Base-by-base conservation (phyloP, 92 coral and sea anemone species). In the Epizoanthus illoricatus region DNA sequence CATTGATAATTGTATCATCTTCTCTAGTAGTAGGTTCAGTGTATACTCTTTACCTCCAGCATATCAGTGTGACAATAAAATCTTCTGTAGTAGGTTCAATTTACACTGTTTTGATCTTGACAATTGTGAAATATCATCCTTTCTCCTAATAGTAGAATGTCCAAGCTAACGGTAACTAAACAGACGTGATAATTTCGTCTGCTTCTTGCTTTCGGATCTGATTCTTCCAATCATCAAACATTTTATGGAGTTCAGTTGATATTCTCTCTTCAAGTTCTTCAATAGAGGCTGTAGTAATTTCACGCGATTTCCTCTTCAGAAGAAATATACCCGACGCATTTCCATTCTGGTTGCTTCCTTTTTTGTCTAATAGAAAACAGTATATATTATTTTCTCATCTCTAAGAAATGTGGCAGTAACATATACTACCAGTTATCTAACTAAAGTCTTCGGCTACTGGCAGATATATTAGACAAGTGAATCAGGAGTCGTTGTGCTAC, bases 211-310 rank as follows among this genome's bases (percentile, higher is more conserved):
- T 36, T 43, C 81, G 58, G 60, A 76, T 49, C 52, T 76, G 60
- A 21, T 20, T 61, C 52, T 76, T 76, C 81, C 81, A 76, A 63
- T 69, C 21, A 19, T 76, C 81, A 43, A 76, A 76, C 81, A 76
- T 76, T 62, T 76, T 69, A 76, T 62, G 81, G 21, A 76, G 71
- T 19, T 76, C 81, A 8, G 15, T 42, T 4, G 81, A 12, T 12
- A 76, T 21, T 63, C 58, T 62, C 24, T 62, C 81, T 21, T 76
- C 71, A 3, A 76, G 59, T 13, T 76, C 71, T 39, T 76, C 81
- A 43, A 76, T 61, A 41, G 81, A 76, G 17, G 61, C 81, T 24
- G 81, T 49, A 5, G 81, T 76, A 62, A 78, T 43, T 43, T 61
- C 71, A 74, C 64, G 21, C 41, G 82, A 4, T 43, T 42, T 78